Conservation (phyloP, 2,113 vertebrate species). For the Menura novaehollandiae region DNA sequence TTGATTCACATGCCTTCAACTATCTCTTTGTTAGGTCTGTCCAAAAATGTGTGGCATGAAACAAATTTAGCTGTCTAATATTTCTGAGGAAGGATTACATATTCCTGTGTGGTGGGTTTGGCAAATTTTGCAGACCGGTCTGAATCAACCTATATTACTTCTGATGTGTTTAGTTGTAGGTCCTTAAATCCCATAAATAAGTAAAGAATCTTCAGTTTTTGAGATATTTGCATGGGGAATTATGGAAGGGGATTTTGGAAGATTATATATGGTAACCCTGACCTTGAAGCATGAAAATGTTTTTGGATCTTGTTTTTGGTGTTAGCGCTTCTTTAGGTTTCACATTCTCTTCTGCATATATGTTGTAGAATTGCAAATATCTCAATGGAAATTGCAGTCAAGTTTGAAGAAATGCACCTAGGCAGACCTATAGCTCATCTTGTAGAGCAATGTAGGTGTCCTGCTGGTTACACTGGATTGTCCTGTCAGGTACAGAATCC, state of each 20-base stretch:
- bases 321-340: background rate
- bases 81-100: background rate
- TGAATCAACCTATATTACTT: background rate
- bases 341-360: background rate
- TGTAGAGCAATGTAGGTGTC: constrained; percentile 87
- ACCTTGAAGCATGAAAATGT: background rate
- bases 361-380: constrained; percentile 86
- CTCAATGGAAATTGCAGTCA: constrained; percentile 83
- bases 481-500: constrained; percentile 88
- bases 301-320: background rate
- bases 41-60: background rate
- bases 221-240: background rate
- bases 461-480: constrained; percentile 83
- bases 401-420: constrained; percentile 57
- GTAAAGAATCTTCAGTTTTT: background rate
- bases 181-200: background rate
- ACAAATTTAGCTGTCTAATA: background rate
- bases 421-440: constrained; percentile 60
- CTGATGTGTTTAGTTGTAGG: background rate
- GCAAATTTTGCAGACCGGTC: background rate
- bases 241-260: background rate
- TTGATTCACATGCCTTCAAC: background rate
- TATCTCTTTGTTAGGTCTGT: background rate
- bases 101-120: background rate
- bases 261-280: background rate